Evolutionary conservation across 1,140 invertebrate species (phyloP), one percentile per base, ranked within the genome.

Genomic region (Anagrus nilaparvatae): DNA sequence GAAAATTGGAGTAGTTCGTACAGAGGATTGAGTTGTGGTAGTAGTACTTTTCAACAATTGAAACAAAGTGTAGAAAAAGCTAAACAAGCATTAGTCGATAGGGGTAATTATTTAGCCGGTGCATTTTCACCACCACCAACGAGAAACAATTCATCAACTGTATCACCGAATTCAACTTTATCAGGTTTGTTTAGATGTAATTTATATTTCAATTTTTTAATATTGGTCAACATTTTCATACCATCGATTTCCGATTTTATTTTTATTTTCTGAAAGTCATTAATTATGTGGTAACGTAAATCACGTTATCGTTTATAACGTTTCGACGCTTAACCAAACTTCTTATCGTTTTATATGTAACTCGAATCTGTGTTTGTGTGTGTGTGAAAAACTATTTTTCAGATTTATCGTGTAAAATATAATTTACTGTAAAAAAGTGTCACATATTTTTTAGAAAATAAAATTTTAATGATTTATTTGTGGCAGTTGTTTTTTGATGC

Each of bases 61-160:
- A 90, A 88, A 53, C 85, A 90, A 55, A 87, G 83, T 52, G 84
- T 88, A 18, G 85, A 88, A 58, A 88, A 88, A 60, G 85, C 86
- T 9, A 90, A 90, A 58, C 85, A 86, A 6, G 86, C 84, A 0
- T 65, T 88, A n/a, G 71, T 68, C 33, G 70, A 72, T 43, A 58
- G 69, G 12, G 63, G 63, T 10, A 61, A 67, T 14, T 70, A 68
- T 46, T 48, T 69, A 1, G 62, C 66, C 9, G 66, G 66, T n/a
- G 66, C 66, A 38, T 69, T 69, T 40, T 66, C 66, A 31, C 63
- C 66, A 13, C 63, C 66, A 17, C 64, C 66, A 19, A 55, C 65
- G 38, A 57, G 57, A 20, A 69, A 64, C 48, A 53, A 62, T 47
- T 61, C 65, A 35, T 61, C 64, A 35, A 52, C 60, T 40, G 63